Evolutionary conservation across 2,797 vertebrate species (phyloP), one percentile per base, ranked within the genome.

Genomic region (Nyctibius grandis): DNA sequence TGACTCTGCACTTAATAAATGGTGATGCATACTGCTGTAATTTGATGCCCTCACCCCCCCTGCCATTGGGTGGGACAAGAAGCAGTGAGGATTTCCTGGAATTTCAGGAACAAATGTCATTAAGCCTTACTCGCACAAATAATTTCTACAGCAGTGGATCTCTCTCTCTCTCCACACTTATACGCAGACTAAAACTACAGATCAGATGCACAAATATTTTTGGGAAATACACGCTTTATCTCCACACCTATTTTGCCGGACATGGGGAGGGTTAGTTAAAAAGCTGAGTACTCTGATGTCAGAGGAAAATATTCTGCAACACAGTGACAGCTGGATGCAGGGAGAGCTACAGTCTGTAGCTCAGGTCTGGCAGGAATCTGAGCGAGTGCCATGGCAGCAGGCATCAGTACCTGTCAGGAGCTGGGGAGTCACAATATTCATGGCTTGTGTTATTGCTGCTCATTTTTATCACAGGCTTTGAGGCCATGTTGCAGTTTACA

Each of bases 331-430:
- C 89, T 96, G 89, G 83, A 91, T 96, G 67, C 26, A 21, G 73
- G 83, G 31, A 93, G 42, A 97, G 47, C 92, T 95, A 87, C 60
- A 76, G 33, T 77, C 91, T 94, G 81, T 79, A 94, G 70, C 84
- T 94, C 72, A 74, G 85, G 73, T 92, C 60, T 88, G 82, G 57
- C 61, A 93, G 92, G 75, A 91, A 94, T 97, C 69, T 80, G 72
- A 92, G 79, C 88, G 90, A 95, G 88, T 85, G 64, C 91, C 89
- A 95, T 88, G 91, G 96, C 89, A 97, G 95, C 94, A 89, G 56
- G 56, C 72, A 93, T 94, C 84, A 93, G 89, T 85, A 91, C 72
- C 77, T 97, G 72, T 92, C 92, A 97, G 78, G 87, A 96, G n/a
- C 67, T 84, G 67, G 77, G 51, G 89, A 94, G 40, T 90, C 13